Conservation (phyloP, 2,797 vertebrate species). For the Vultur gryphus region DNA sequence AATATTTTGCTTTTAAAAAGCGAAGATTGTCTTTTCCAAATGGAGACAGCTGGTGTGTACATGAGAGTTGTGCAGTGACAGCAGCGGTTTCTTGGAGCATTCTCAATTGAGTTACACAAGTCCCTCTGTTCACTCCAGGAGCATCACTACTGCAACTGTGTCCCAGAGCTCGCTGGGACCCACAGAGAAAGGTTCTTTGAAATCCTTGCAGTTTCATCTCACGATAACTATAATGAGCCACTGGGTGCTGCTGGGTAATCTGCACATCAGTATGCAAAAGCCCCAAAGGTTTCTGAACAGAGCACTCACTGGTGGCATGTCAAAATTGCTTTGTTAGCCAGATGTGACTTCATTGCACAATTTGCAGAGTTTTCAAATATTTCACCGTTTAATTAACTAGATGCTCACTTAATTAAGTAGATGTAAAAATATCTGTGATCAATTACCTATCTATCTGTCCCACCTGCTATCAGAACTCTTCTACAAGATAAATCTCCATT, state of each 20-base stretch:
- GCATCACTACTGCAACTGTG: not conserved
- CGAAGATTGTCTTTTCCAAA: constrained; percentile 16
- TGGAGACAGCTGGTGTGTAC: constrained; percentile 24
- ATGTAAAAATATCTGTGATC: not conserved
- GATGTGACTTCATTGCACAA: not conserved
- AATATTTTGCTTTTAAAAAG: constrained; percentile 55
- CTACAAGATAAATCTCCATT: not conserved
- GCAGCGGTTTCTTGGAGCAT: constrained; percentile 22
- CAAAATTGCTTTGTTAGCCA: not conserved
- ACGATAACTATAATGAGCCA: not conserved
- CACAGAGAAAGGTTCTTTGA: not conserved
- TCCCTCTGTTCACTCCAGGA: not conserved
- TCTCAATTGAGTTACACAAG: not conserved
- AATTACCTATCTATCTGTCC: not conserved
- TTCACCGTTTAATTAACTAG: not conserved
- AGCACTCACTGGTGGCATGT: not conserved
- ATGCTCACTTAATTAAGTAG: not conserved
- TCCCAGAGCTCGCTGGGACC: not conserved
- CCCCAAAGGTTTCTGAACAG: not conserved
- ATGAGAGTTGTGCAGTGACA: not conserved
- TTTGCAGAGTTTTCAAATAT: constrained; percentile 5
- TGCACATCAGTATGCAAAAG: not conserved
- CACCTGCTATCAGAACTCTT: not conserved
- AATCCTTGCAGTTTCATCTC: constrained; percentile 2
- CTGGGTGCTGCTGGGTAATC: not conserved